Percentiles rank a stretch among this genome's conserved stretches.
Evolutionary conservation across 2,113 vertebrate genomes (phyloP).

Genomic region (Patagioenas fasciata): DNA sequence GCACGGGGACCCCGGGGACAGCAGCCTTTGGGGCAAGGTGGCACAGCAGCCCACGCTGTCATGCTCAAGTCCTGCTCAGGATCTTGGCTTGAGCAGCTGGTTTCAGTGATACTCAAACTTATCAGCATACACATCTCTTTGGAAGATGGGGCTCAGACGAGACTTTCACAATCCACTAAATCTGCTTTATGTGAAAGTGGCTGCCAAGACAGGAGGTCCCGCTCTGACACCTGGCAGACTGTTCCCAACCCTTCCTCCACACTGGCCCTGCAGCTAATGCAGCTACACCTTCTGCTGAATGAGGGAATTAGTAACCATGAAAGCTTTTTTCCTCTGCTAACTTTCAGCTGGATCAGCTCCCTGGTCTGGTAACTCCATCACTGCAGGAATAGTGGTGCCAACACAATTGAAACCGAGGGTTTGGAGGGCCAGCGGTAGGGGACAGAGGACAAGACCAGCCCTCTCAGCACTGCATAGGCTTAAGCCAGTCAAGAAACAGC

Average conservation of each 20-base stretch:
- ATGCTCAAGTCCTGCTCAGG: accelerated
- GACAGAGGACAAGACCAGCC: neutral
- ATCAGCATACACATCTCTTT: neutral
- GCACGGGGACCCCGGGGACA: accelerated
- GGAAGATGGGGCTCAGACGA: neutral
- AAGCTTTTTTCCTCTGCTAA: neutral
- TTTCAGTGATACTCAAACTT: neutral
- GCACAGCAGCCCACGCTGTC: accelerated
- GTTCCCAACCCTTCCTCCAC: neutral
- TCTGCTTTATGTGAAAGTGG: neutral
- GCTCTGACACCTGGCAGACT: neutral
- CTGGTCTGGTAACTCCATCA: neutral
- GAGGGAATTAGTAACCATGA: neutral
- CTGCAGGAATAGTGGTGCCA: neutral
- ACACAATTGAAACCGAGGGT: accelerated
- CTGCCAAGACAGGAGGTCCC: neutral
- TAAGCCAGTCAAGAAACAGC: neutral
- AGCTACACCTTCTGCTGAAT: neutral
- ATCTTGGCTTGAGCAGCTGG: neutral
- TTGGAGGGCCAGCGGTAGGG: accelerated
- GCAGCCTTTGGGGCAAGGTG: neutral
- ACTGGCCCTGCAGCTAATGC: neutral
- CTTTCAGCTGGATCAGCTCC: constrained; percentile 8
- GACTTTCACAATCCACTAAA: neutral
- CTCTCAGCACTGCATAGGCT: neutral